These are phyloP conservation scores for Narcine bancroftii DNA, from an alignment of 2,113 vertebrate species.

Conservation along the genomic window DNA sequence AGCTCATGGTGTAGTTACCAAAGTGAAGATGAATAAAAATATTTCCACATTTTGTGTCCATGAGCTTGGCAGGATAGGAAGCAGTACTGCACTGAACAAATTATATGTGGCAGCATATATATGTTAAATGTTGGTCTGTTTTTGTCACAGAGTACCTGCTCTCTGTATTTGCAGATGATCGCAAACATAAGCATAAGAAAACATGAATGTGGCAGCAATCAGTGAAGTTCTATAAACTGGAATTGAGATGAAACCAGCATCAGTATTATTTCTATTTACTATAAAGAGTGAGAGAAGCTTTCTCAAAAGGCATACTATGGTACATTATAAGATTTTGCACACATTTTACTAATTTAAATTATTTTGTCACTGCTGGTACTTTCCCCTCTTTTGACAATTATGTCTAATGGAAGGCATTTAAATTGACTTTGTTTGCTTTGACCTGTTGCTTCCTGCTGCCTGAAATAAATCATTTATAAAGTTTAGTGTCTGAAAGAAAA, in stretches of 20 bases:
- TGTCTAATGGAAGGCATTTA: neutral
- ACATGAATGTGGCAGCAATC: neutral
- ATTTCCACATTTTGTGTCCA: neutral
- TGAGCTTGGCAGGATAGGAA: neutral
- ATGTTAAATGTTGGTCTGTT: neutral
- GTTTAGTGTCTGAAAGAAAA: neutral
- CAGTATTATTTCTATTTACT: conserved; percentile 28
- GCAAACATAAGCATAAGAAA: neutral
- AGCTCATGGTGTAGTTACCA: neutral
- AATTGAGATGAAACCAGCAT: conserved; percentile 24
- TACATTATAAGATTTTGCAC: neutral
- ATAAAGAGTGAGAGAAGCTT: neutral
- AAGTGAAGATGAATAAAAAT: neutral
- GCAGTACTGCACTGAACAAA: neutral
- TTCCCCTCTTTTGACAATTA: neutral
- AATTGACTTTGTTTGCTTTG: neutral
- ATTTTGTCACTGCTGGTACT: conserved; percentile 1
- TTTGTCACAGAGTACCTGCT: neutral
- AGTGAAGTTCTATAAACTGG: neutral
- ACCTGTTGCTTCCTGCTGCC: neutral
- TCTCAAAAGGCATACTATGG: neutral
- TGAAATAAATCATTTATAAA: too few species aligned
- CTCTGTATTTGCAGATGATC: neutral
- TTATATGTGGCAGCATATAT: neutral
- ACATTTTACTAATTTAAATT: neutral